Evolutionary conservation across 2,888 invertebrate genomes (phyloP).

Genomic region (Ferdinandea cuprea): DNA sequence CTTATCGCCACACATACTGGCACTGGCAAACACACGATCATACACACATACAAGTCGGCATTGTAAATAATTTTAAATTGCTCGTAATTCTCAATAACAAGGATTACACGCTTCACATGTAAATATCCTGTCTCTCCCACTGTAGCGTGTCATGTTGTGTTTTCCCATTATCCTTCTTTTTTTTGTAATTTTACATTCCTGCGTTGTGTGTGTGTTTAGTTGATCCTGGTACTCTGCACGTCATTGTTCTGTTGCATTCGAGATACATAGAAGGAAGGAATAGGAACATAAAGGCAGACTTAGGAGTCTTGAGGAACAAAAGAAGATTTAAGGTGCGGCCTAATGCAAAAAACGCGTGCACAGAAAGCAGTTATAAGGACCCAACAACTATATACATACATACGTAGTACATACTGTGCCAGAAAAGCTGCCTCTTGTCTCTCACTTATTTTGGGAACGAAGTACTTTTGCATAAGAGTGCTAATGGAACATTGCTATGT

Average conservation of each 20-base stretch:
- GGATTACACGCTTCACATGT: slow-evolving; percentile 70
- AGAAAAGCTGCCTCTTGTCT: background rate
- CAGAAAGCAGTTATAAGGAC: slow-evolving; percentile 11
- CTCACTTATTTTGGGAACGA: slow-evolving; percentile 35
- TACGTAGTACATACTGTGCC: too few species aligned
- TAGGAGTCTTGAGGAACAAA: slow-evolving; percentile 27
- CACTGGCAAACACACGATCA: background rate
- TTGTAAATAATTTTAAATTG: slow-evolving; percentile 76
- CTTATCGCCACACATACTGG: slow-evolving; percentile 13
- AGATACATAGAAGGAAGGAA: too few species aligned
- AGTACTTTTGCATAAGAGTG: slow-evolving; percentile 31
- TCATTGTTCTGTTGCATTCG: slow-evolving; percentile 62
- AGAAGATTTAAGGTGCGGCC: slow-evolving; percentile 50
- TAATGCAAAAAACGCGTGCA: slow-evolving; percentile 60
- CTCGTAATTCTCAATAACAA: slow-evolving; percentile 76
- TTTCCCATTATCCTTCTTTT: slow-evolving; percentile 44
- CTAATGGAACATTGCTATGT: slow-evolving; percentile 69
- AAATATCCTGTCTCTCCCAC: slow-evolving; percentile 54
- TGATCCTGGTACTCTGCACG: slow-evolving; percentile 60
- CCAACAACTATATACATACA: background rate
- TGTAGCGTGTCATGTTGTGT: slow-evolving; percentile 51
- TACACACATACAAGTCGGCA: slow-evolving; percentile 43
- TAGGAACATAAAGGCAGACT: background rate
- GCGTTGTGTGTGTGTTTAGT: slow-evolving; percentile 35
- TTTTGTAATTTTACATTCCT: slow-evolving; percentile 5